A percentile compares a stretch with the other conserved stretches of the same genome.
Evolutionary conservation across 1,140 invertebrate species (phyloP).

Genomic region (Hyphantria cunea): DNA sequence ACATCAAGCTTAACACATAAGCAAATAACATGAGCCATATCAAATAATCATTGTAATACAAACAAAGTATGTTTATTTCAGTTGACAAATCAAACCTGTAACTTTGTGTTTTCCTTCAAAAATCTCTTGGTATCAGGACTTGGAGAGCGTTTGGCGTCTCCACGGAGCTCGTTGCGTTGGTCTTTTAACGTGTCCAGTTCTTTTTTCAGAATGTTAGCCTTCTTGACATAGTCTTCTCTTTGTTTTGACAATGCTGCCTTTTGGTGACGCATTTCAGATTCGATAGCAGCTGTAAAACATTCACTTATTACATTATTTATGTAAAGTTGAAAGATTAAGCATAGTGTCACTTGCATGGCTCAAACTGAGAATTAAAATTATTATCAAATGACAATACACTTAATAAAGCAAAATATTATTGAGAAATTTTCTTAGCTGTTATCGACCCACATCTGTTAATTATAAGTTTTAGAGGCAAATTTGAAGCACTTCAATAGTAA

Average conservation of each 20-base stretch:
- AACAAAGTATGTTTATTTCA: slow-evolving; percentile 2
- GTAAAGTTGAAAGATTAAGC: slow-evolving; percentile 20
- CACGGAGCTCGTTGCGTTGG: slow-evolving; percentile 88
- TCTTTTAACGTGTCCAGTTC: slow-evolving; percentile 89
- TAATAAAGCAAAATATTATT: slow-evolving; percentile 30
- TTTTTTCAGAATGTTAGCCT: slow-evolving; percentile 86
- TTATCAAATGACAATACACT: slow-evolving; percentile 26
- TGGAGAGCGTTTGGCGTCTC: slow-evolving; percentile 83
- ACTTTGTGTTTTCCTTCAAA: slow-evolving; percentile 89
- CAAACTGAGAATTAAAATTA: not conserved
- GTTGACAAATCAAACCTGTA: slow-evolving; percentile 84
- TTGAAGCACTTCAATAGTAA: slow-evolving; percentile 5
- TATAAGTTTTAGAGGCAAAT: slow-evolving; percentile 20
- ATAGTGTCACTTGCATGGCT: slow-evolving; percentile 3
- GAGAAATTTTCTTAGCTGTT: slow-evolving; percentile 26
- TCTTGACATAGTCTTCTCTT: slow-evolving; percentile 89
- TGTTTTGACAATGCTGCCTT: slow-evolving; percentile 89
- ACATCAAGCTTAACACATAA: slow-evolving; percentile 9
- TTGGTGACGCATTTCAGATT: slow-evolving; percentile 90
- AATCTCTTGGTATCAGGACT: slow-evolving; percentile 87
- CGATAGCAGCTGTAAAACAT: slow-evolving; percentile 84
- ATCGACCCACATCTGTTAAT: slow-evolving; percentile 18
- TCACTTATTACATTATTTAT: slow-evolving; percentile 14
- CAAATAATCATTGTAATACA: slow-evolving; percentile 32
- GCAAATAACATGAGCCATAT: slow-evolving; percentile 24